Percentiles rank a stretch among this genome's conserved stretches.
These are phyloP conservation scores for Rhopalosiphum padi DNA, from an alignment of 1,140 invertebrate species.

Conservation along the genomic window DNA sequence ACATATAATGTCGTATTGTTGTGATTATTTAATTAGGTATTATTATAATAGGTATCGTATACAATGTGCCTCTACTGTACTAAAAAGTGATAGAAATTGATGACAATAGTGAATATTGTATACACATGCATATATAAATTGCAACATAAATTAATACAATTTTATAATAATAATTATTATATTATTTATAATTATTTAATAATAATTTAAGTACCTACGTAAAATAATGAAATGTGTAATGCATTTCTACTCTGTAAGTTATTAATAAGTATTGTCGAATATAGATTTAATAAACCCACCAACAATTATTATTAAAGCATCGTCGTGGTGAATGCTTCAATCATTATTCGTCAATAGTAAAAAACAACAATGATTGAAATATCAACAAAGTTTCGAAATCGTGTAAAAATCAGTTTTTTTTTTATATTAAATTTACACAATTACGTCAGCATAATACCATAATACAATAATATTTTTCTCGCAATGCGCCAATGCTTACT, in stretches of 20 bases:
- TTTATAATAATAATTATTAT: no score
- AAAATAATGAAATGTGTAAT: no score
- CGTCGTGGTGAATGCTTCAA: neutral
- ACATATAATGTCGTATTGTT: neutral
- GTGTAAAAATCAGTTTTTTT: neutral
- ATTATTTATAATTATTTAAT: no score
- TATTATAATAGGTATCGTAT: neutral
- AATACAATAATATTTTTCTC: neutral
- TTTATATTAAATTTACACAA: neutral
- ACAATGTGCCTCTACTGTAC: neutral
- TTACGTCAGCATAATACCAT: neutral
- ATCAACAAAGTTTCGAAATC: neutral
- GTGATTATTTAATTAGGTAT: neutral
- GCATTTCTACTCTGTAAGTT: neutral
- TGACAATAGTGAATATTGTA: neutral
- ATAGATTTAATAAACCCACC: neutral
- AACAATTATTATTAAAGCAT: neutral
- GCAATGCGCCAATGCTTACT: neutral
- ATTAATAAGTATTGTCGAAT: neutral
- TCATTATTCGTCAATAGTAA: neutral
- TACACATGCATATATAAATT: neutral
- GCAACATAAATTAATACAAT: neutral
- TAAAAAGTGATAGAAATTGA: neutral
- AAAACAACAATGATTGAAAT: neutral
- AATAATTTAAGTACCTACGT: neutral